A percentile compares a stretch with the other conserved stretches of the same genome.
Conservation (phyloP, 2,888 invertebrate genomes). For the Drosophila fulvimacula region DNA sequence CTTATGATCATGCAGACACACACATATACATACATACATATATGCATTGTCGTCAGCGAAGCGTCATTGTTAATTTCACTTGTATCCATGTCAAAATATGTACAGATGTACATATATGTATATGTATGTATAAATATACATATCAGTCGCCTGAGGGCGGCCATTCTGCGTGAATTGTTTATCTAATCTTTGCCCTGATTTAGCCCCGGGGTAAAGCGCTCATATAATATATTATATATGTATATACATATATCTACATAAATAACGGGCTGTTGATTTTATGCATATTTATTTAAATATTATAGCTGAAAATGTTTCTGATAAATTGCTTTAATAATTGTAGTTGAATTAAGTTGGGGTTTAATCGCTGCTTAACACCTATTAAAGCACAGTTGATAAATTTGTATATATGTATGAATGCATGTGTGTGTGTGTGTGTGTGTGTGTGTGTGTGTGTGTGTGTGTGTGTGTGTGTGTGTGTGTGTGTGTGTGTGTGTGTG, state of each 20-base stretch:
- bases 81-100: slow-evolving; percentile 55
- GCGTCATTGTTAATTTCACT: slow-evolving; percentile 58
- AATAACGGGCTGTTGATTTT: slow-evolving; percentile 2
- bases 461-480: not conserved
- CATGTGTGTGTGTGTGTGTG: not conserved
- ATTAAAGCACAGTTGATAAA: slow-evolving; percentile 4
- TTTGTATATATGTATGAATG: not conserved
- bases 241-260: not conserved
- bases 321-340: not conserved
- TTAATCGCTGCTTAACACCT: not conserved
- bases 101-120: not conserved
- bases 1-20: not conserved
- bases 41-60: slow-evolving; percentile 29
- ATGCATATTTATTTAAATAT: slow-evolving; percentile 13
- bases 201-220: not conserved
- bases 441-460: not conserved
- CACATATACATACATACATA: not conserved
- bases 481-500: no score
- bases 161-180: slow-evolving; percentile 34
- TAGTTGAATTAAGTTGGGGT: not conserved
- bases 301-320: not conserved
- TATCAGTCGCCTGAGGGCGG: slow-evolving; percentile 39
- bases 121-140: not conserved
- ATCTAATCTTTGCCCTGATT: slow-evolving; percentile 48
- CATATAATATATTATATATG: not conserved